Evolutionary conservation across 2,888 invertebrate species (phyloP).

Genomic region (Arenicola marina): DNA sequence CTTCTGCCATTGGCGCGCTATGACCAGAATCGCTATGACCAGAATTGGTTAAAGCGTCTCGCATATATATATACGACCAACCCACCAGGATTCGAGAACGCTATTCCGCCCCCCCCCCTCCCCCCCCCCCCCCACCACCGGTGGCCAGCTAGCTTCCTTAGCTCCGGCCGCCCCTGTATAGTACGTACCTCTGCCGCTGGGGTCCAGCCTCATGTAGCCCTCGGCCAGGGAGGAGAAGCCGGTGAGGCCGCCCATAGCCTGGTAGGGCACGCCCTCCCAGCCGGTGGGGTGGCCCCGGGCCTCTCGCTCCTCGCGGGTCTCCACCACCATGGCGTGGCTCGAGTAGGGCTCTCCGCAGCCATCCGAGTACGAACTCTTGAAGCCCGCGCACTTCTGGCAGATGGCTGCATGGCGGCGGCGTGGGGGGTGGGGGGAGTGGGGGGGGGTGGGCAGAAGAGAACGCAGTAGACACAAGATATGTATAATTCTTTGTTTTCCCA

Average conservation of each 20-base stretch:
- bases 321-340: slow-evolving; percentile 55
- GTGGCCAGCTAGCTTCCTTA: no score
- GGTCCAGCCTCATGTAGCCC: slow-evolving; percentile 59
- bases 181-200: slow-evolving; percentile 60
- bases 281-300: slow-evolving; percentile 59
- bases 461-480: no score
- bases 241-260: slow-evolving; percentile 62
- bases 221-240: slow-evolving; percentile 61
- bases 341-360: slow-evolving; percentile 53
- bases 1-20: no score
- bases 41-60: no score
- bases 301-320: slow-evolving; percentile 57
- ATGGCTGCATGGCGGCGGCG: slow-evolving; percentile 15
- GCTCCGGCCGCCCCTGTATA: no score
- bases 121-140: no score
- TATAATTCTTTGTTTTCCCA: no score
- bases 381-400: slow-evolving; percentile 35
- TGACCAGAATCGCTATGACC: no score
- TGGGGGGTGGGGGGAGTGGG: no score
- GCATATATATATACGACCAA: no score
- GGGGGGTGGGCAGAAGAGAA: not conserved
- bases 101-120: no score
- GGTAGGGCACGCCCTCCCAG: slow-evolving; percentile 50
- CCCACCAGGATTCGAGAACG: no score
- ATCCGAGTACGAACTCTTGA: slow-evolving; percentile 55